These are phyloP conservation scores for Apamea monoglypha DNA, from an alignment of 2,888 invertebrate species.

Conservation along the genomic window DNA sequence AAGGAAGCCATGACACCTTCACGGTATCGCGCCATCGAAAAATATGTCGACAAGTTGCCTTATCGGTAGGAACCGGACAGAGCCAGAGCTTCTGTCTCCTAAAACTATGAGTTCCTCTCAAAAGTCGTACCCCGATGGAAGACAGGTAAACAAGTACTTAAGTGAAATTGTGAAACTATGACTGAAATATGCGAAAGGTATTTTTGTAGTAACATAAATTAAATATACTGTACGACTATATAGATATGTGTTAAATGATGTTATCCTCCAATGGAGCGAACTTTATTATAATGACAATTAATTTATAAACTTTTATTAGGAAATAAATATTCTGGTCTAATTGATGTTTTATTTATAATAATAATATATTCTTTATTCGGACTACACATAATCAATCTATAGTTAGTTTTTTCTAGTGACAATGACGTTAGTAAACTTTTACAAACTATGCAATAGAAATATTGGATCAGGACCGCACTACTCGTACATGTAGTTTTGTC, in stretches of 20 bases:
- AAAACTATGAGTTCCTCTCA: constrained; percentile 25
- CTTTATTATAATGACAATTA: constrained; percentile 65
- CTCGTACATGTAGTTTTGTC: too few species aligned
- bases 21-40: constrained; percentile 95
- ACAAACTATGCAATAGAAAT: too few species aligned
- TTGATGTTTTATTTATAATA: constrained; percentile 22
- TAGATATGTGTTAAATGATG: constrained; percentile 64
- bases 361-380: too few species aligned
- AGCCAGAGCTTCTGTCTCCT: background rate
- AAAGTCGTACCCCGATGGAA: constrained; percentile 1
- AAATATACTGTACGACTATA: constrained; percentile 18
- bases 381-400: too few species aligned
- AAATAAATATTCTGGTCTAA: constrained; percentile 60
- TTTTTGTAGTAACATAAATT: constrained; percentile 77
- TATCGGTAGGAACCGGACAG: constrained; percentile 72
- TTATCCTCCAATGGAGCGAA: constrained; percentile 83
- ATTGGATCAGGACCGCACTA: too few species aligned
- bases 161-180: constrained; percentile 65
- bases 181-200: constrained; percentile 86
- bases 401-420: too few species aligned
- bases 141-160: constrained; percentile 28
- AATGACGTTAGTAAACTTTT: too few species aligned
- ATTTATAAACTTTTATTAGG: constrained; percentile 68
- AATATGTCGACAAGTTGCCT: constrained; percentile 92
- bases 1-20: constrained; percentile 95